Percentiles rank a stretch among this genome's conserved stretches.
Evolutionary conservation across 2,113 vertebrate genomes (phyloP).

Genomic region (Myotis brandtii): DNA sequence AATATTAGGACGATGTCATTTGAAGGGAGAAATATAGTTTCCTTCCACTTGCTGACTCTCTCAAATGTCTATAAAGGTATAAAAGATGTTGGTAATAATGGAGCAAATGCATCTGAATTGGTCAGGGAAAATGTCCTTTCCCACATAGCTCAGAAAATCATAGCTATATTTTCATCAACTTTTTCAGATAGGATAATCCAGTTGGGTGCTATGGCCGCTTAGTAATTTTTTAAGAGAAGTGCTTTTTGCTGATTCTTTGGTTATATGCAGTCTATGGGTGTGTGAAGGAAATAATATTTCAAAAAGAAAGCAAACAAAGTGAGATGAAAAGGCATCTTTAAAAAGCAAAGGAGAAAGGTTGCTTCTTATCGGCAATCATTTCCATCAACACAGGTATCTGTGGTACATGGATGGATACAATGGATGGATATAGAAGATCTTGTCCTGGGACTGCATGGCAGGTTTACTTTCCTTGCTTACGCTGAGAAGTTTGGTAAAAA

Average conservation of each 20-base stretch:
- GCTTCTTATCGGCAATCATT: background rate
- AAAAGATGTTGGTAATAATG: background rate
- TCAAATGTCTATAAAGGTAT: background rate
- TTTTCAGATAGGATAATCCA: background rate
- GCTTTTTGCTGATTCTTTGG: background rate
- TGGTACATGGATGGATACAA: background rate
- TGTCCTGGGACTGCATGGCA: background rate
- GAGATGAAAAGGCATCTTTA: background rate
- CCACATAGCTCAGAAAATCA: background rate
- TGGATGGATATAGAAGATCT: background rate
- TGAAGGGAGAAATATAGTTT: constrained; percentile 40
- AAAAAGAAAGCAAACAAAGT: background rate
- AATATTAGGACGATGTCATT: constrained; percentile 4
- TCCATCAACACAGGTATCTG: background rate
- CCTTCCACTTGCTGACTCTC: constrained; percentile 27
- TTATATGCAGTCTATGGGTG: background rate
- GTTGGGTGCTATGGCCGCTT: background rate
- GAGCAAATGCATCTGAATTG: background rate
- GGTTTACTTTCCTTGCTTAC: constrained; percentile 11
- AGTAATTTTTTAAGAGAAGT: constrained; percentile 34
- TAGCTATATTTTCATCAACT: background rate
- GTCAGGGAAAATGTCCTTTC: background rate
- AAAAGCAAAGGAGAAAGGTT: background rate
- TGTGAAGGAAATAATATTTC: constrained; percentile 28
- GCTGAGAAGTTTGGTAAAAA: background rate